Base-by-base conservation (phyloP, 2,888 invertebrate species). In the Julus scandinavius region DNA sequence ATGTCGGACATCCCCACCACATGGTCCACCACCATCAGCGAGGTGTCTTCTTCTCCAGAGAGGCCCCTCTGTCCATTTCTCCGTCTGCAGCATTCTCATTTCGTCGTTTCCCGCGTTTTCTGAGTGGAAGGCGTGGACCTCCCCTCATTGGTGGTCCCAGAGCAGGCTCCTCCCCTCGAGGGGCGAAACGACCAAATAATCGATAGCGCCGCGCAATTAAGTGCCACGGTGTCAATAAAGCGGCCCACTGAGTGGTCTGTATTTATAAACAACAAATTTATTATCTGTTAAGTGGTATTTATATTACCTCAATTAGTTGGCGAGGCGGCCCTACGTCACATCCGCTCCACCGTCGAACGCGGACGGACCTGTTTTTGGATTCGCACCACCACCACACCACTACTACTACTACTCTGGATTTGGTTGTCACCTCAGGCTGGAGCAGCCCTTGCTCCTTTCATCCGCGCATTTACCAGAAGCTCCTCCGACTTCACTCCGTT, bases 201-300 rank as follows among this genome's bases (percentile, higher is more conserved):
- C 87, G 87, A 87, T 87, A 41, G 87, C 84, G 40, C 17, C 41
- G 84, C 86, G 85, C 88, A 86, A 88, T 88, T 88, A 88, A 88
- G 89, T 87, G 89, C 88, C 89, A 38, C 17, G 87, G 88, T 89
- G 89, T 89, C 89, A 89, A 89, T 89, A 88, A 86, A 84, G 87
- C 88, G 87, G 86, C 88, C 63, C 89, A 86, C 87, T 87, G 89
- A 89, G 88, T 89, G 89, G 89, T 86, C 88, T 86, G 89, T 88
- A 87, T 88, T 89, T 88, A 54, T 87, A 63, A 89, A 89, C 89
- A 89, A 89, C 89, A 89, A 89, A 89, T 89, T 89, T 89, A 89
- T 89, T 89, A 89, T 89, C 89, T 87, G 83, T 87, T 89, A 89
- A 89, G 89, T 89, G 89, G 87, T 89, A 87, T 88, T 89, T 89